These are phyloP conservation scores for Drosophila sordidula DNA, from an alignment of 2,888 invertebrate genomes.

Conservation along the genomic window DNA sequence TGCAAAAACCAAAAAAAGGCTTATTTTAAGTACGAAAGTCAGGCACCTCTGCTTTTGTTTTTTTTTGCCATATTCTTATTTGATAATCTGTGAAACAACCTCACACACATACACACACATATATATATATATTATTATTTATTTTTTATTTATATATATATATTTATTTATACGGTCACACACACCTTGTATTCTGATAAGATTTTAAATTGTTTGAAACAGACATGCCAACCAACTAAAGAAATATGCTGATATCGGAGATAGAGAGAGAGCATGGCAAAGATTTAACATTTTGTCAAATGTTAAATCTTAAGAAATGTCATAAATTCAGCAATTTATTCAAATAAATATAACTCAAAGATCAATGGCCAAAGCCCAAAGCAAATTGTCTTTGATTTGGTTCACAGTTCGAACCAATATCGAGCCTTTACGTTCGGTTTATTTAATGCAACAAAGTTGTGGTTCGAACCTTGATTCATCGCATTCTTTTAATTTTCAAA, in stretches of 20 bases:
- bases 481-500: too few relatives aligned
- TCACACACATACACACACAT: slow-evolving; percentile 10
- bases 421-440: too few relatives aligned
- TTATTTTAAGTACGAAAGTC: slow-evolving; percentile 24
- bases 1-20: slow-evolving; percentile 17
- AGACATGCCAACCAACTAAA: slow-evolving; percentile 58
- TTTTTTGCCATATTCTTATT: slow-evolving; percentile 14
- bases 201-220: slow-evolving; percentile 67
- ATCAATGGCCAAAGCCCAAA: neutral
- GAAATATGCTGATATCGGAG: slow-evolving; percentile 11
- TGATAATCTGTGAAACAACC: slow-evolving; percentile 33
- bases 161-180: neutral
- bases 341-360: neutral
- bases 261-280: neutral
- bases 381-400: too few relatives aligned
- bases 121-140: too few relatives aligned
- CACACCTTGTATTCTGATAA: slow-evolving; percentile 64
- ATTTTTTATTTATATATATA: too few relatives aligned
- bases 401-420: too few relatives aligned
- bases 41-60: slow-evolving; percentile 17
- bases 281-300: slow-evolving; percentile 12
- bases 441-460: too few relatives aligned
- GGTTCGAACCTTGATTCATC: too few relatives aligned
- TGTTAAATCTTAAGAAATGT: slow-evolving; percentile 1
- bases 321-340: neutral